Base-by-base conservation (phyloP, 2,797 vertebrate species). In the Dermochelys coriacea region DNA sequence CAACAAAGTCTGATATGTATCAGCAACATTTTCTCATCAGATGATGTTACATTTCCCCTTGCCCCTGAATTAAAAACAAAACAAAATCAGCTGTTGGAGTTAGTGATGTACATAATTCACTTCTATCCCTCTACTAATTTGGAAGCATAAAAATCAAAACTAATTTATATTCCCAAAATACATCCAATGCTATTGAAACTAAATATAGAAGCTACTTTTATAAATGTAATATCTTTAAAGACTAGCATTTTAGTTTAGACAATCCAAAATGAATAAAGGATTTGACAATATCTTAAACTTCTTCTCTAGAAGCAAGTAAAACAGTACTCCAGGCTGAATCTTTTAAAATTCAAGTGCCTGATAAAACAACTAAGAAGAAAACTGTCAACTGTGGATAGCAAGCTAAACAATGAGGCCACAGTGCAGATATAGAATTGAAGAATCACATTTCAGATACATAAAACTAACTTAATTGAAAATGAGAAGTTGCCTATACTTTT, bases 141-240 rank as follows among this genome's bases (percentile, higher is more conserved):
- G 68, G 79, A 86, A 79, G 85, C 92, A 92, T 92, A 95, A 93
- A 45, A 85, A 93, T 84, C 79, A 90, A 91, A 96, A 83, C 52
- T 71, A 47, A 94, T 89, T 91, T 12, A 81, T 86, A 88, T 49
- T 61, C 88, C 23, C 71, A 18, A 81, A 78, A 57, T 84, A 79
- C 85, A 90, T 90, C 59, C 74, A 77, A 82, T 61, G 61, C 75
- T 82, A 89, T 79, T 21, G 41, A 92, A 90, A 81, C 6, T 9
- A 29, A 80, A 51, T 8, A 74, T 12, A 50, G 87, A 93, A 55
- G 5, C 1, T 2, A 34, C 59, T 25, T 49, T 50, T 50, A 49
- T 59, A 79, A 75, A 64, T 45, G 1, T 1, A 21, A 27, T 6
- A 9, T 68, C 50, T 84, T 74, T 61, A 9, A 47, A 84, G 90